Conservation (phyloP, 2,113 vertebrate species). For the Sciurus niger region DNA sequence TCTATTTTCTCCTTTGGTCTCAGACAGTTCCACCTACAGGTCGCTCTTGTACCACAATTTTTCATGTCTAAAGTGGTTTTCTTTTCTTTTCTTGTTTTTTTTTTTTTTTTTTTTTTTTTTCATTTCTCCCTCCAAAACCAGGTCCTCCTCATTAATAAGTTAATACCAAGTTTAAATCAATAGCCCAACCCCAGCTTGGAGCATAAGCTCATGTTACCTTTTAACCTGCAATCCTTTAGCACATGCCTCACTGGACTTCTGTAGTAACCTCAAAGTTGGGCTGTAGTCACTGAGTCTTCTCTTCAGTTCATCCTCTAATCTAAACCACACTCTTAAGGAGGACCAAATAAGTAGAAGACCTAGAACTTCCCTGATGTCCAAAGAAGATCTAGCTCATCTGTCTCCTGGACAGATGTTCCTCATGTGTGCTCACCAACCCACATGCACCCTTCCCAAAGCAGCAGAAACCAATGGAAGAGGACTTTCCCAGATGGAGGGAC, state of each 20-base stretch:
- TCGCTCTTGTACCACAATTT: not conserved
- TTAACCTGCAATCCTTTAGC: not conserved
- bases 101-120: too few relatives aligned
- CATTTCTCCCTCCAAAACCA: conserved; percentile 12
- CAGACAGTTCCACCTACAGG: not conserved
- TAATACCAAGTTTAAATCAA: not conserved
- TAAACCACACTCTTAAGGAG: not conserved
- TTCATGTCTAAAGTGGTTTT: not conserved
- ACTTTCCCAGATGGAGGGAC: not conserved
- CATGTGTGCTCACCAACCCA: not conserved
- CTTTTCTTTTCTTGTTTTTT: too few relatives aligned
- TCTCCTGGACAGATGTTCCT: not conserved
- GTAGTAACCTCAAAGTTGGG: not conserved
- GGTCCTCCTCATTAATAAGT: not conserved
- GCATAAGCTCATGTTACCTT: not conserved
- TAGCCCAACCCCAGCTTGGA: not conserved
- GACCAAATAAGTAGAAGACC: not conserved
- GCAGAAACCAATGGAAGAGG: not conserved
- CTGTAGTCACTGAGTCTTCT: not conserved
- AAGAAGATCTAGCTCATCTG: not conserved
- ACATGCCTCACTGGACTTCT: not conserved
- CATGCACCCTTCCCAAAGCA: not conserved
- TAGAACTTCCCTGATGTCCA: not conserved
- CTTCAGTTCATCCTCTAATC: not conserved
- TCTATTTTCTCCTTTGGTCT: not conserved